A percentile compares a stretch with the other conserved stretches of the same genome.
Conservation (phyloP, 2,797 vertebrate genomes). For the Tapirus indicus region DNA sequence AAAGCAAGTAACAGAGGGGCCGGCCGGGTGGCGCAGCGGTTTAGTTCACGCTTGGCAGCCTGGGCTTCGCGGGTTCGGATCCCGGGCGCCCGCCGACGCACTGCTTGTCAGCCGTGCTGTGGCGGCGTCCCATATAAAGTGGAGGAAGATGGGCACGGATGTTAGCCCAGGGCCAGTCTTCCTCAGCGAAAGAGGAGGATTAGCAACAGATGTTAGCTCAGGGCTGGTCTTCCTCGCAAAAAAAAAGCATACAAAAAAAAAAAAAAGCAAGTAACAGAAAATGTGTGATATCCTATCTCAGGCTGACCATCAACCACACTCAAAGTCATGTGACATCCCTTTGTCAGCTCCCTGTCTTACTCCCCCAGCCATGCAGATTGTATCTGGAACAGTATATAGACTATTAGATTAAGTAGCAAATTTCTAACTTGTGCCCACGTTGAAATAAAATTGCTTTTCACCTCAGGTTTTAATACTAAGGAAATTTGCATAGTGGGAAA, state of each 20-base stretch:
- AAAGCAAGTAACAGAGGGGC: background rate
- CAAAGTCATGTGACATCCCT: background rate
- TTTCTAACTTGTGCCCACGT: constrained; percentile 4
- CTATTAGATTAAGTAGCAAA: background rate
- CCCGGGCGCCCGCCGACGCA: no score
- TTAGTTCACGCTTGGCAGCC: no score
- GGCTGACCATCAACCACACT: background rate
- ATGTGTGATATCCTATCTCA: background rate
- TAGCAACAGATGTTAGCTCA: no score
- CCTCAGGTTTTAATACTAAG: constrained; percentile 3
- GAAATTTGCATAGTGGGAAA: background rate
- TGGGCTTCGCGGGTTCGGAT: no score
- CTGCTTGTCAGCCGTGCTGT: no score
- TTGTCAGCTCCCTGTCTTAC: background rate
- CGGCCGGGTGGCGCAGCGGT: no score
- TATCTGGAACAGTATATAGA: background rate
- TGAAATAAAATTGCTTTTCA: constrained; percentile 61
- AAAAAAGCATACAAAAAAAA: no score
- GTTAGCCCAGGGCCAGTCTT: no score
- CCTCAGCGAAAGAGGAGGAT: no score
- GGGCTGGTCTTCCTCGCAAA: no score
- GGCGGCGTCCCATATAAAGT: no score
- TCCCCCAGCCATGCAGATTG: rapidly evolving
- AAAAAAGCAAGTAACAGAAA: constrained; percentile 6
- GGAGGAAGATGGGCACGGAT: no score